Percentiles rank a stretch among this genome's conserved stretches.
phyloP scores from a whole-genome alignment of 2,113 vertebrate species.

The Thermophis baileyi region DNA sequence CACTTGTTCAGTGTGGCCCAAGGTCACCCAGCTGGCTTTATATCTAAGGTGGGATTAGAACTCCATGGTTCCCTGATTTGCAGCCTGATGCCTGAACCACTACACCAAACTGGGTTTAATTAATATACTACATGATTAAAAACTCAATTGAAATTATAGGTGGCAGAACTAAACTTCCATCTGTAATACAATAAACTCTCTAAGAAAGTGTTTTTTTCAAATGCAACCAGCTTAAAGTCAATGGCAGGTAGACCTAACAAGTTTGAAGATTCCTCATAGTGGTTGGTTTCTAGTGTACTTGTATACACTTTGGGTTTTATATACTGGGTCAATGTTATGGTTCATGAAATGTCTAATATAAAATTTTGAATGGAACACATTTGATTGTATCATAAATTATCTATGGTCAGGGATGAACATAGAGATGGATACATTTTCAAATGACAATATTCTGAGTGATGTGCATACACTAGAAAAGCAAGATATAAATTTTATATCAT shows the following conservation, averaged over 20 bases:
- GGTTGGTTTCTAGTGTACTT: too few relatives aligned
- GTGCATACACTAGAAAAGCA: background rate
- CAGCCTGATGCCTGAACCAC: too few relatives aligned
- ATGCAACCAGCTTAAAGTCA: background rate
- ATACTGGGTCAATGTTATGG: too few relatives aligned
- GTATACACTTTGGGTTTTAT: too few relatives aligned
- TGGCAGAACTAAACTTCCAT: background rate
- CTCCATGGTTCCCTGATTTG: too few relatives aligned
- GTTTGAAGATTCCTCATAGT: too few relatives aligned
- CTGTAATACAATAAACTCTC: background rate
- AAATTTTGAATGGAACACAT: background rate
- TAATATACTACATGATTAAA: background rate
- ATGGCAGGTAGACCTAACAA: background rate
- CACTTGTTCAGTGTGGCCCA: background rate
- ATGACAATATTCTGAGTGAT: background rate
- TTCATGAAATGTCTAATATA: background rate
- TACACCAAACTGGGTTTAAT: background rate
- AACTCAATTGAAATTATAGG: background rate
- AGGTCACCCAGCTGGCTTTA: too few relatives aligned
- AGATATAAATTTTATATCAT: background rate
- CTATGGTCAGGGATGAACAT: background rate
- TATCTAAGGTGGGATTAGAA: too few relatives aligned
- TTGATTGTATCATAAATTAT: background rate
- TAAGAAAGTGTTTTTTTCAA: background rate
- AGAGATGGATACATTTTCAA: background rate